Conservation (phyloP, 2,797 vertebrate genomes). For the Enteromius mattozi region DNA sequence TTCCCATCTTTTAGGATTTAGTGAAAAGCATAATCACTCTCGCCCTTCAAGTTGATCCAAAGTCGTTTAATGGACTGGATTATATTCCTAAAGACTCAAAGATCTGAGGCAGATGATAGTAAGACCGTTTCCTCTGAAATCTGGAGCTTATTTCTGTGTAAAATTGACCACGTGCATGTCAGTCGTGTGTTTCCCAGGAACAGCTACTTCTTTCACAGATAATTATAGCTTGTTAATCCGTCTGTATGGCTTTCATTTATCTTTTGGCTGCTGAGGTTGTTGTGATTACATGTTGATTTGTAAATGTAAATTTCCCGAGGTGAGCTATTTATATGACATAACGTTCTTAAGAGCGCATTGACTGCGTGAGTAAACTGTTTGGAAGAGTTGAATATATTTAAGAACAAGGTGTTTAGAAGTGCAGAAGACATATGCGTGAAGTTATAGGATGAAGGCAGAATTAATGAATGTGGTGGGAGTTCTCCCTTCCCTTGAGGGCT, state of each 20-base stretch:
- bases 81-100: conserved; percentile 24
- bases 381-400: conserved; percentile 13
- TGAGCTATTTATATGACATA: conserved; percentile 14
- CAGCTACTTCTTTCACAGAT: conserved; percentile 34
- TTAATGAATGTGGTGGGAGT: conserved; percentile 33
- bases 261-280: neutral
- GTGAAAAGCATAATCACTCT: conserved; percentile 25
- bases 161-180: conserved; percentile 3
- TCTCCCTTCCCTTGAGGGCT: conserved; percentile 45
- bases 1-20: conserved; percentile 17
- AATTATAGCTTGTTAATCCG: conserved; percentile 33
- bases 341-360: neutral
- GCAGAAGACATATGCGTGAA: neutral
- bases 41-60: conserved; percentile 11
- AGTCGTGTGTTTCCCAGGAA: conserved; percentile 1
- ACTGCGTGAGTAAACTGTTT: conserved; percentile 20
- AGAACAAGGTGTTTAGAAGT: conserved; percentile 4
- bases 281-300: conserved; percentile 25
- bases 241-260: conserved; percentile 14
- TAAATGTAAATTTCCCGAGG: conserved; percentile 21
- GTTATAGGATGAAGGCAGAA: neutral
- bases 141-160: conserved; percentile 3
- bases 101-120: conserved; percentile 8
- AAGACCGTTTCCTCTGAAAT: conserved; percentile 15
- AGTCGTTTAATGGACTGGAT: neutral